Conservation (phyloP, 2,113 vertebrate species). For the Lates calcarifer region DNA sequence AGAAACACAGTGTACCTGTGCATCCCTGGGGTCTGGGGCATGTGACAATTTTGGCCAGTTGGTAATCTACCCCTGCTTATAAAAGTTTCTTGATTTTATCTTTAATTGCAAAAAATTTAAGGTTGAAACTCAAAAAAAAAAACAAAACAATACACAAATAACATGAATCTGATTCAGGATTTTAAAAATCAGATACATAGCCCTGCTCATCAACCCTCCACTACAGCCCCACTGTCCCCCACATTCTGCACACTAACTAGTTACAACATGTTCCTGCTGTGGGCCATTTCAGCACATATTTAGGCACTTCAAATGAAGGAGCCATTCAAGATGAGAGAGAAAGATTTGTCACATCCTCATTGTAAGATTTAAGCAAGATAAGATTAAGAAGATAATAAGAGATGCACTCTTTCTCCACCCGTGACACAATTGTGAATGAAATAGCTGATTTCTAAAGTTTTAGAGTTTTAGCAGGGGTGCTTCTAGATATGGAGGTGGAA, state of each 20-base stretch:
- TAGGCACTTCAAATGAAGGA: constrained; percentile 51
- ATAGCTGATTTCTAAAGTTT: neutral
- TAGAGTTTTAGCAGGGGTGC: neutral
- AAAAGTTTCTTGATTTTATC: neutral
- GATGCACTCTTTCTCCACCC: neutral
- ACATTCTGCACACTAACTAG: constrained; percentile 37
- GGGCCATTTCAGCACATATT: constrained; percentile 58
- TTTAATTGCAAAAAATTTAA: neutral
- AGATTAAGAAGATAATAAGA: constrained; percentile 37
- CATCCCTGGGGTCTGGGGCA: neutral
- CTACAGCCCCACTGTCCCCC: neutral
- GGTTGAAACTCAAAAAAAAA: too few relatives aligned
- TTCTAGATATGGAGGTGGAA: neutral
- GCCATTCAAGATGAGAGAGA: constrained; percentile 17
- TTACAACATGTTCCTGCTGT: constrained; percentile 45
- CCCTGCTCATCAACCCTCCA: too few relatives aligned
- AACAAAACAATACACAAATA: neutral
- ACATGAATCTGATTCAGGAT: neutral
- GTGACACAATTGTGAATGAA: neutral
- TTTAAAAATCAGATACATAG: neutral
- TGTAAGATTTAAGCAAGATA: constrained; percentile 52
- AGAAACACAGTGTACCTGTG: neutral
- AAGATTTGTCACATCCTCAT: constrained; percentile 25
- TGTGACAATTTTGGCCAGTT: neutral
- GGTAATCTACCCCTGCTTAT: neutral